phyloP scores from a whole-genome alignment of 1,140 invertebrate genomes.

The Sminthurides bifidus region DNA sequence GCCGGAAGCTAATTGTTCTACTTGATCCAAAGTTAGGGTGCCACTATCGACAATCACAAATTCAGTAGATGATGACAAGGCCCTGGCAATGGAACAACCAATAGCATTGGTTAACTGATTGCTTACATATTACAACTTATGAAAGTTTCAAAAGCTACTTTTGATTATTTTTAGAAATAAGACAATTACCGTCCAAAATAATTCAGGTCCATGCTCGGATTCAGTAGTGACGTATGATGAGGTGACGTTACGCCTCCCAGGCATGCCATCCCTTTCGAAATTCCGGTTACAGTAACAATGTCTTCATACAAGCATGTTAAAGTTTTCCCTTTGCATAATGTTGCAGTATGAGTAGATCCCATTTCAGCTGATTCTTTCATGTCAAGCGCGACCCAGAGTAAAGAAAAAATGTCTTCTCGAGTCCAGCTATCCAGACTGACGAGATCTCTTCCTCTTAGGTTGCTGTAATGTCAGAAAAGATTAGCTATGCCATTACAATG shows the following conservation, averaged over 20 bases:
- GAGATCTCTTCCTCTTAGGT: slow-evolving; percentile 17
- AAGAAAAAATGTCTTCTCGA: slow-evolving; percentile 12
- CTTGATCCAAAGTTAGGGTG: too few species aligned
- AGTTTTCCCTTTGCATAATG: not conserved
- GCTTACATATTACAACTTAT: too few species aligned
- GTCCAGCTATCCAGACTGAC: slow-evolving; percentile 14
- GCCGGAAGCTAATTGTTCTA: too few species aligned
- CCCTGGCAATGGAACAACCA: slow-evolving; percentile 1
- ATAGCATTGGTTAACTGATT: not conserved
- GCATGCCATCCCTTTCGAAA: not conserved
- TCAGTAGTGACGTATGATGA: slow-evolving; percentile 1
- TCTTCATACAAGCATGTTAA: not conserved
- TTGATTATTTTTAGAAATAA: too few species aligned
- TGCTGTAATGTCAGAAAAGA: too few species aligned
- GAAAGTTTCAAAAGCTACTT: too few species aligned
- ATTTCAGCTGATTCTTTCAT: slow-evolving; percentile 10
- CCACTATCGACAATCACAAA: slow-evolving; percentile 20
- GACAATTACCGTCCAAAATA: slow-evolving; percentile 9
- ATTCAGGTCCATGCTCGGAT: not conserved
- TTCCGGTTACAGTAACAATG: slow-evolving; percentile 1
- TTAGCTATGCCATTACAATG: too few species aligned
- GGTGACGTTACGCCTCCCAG: not conserved
- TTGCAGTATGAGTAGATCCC: not conserved
- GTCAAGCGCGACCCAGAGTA: slow-evolving; percentile 22
- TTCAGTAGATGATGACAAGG: slow-evolving; percentile 8